phyloP scores from a whole-genome alignment of 1,140 invertebrate species.

The Drosophila grimshawi region DNA sequence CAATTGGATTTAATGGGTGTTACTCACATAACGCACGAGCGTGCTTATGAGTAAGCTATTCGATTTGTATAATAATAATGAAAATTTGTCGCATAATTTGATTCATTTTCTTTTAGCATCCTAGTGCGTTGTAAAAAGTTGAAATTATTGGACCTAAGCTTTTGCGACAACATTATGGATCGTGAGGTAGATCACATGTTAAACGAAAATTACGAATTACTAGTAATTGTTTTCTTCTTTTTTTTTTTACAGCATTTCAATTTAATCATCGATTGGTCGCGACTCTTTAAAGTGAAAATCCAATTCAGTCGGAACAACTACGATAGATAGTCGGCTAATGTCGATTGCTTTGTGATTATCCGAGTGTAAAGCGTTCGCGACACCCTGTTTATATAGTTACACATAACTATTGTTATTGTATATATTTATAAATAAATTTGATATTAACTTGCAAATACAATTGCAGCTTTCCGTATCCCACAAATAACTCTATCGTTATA shows the following conservation, averaged over 20 bases:
- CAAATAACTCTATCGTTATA: too few relatives aligned
- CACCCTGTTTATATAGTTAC: neutral
- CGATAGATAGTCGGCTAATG: constrained; percentile 34
- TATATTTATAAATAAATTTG: constrained; percentile 19
- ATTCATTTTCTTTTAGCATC: constrained; percentile 85
- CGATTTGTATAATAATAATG: neutral
- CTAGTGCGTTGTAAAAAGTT: constrained; percentile 88
- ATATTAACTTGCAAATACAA: neutral
- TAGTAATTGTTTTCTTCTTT: neutral
- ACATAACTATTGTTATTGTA: constrained; percentile 7
- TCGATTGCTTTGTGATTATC: neutral
- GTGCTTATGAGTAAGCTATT: constrained; percentile 87
- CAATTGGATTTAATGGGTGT: constrained; percentile 94
- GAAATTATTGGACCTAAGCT: constrained; percentile 92
- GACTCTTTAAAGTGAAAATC: constrained; percentile 76
- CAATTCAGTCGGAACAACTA: constrained; percentile 69
- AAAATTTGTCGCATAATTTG: neutral
- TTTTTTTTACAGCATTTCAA: constrained; percentile 37
- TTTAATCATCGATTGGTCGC: constrained; percentile 71
- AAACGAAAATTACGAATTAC: constrained; percentile 3
- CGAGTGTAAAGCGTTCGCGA: constrained; percentile 9
- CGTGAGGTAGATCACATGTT: constrained; percentile 85
- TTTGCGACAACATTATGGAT: constrained; percentile 91
- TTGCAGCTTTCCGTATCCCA: neutral
- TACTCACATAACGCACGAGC: constrained; percentile 89